Evolutionary conservation across 2,888 invertebrate genomes (phyloP).

Genomic region (Drosophila prostipennis): DNA sequence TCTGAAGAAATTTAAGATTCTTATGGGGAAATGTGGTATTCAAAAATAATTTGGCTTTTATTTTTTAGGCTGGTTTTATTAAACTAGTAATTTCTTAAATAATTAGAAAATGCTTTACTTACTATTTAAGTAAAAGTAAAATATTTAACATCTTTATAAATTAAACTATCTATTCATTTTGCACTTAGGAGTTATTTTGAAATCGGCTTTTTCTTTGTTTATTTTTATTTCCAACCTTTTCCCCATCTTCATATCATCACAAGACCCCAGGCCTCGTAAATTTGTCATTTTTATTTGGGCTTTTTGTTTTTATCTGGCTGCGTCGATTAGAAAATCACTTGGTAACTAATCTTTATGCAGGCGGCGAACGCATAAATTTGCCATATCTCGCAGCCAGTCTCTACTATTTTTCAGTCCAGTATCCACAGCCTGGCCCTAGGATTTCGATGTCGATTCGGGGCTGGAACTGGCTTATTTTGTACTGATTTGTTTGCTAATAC

Average conservation of each 20-base stretch:
- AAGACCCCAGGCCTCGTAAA: conserved; percentile 50
- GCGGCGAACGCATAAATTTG: conserved; percentile 74
- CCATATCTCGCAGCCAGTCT: conserved; percentile 29
- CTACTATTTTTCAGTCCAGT: conserved; percentile 6
- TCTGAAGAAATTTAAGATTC: neutral
- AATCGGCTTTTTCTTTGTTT: neutral
- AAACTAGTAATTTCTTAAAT: too few relatives aligned
- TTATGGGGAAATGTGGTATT: too few relatives aligned
- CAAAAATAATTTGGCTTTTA: neutral
- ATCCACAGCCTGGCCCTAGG: conserved; percentile 18
- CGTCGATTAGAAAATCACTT: conserved; percentile 74
- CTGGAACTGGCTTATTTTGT: conserved; percentile 74
- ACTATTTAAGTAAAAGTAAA: too few relatives aligned
- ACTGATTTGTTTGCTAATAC: conserved; percentile 81
- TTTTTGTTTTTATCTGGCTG: conserved; percentile 67
- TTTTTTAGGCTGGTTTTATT: neutral
- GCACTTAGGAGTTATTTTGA: too few relatives aligned
- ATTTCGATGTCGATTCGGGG: conserved; percentile 1
- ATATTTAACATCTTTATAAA: too few relatives aligned
- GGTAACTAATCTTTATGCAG: conserved; percentile 78
- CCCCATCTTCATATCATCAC: conserved; percentile 14
- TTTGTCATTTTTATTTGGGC: conserved; percentile 70
- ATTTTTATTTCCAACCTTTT: neutral
- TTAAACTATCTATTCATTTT: too few relatives aligned
- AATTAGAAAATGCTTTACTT: too few relatives aligned